phyloP scores from a whole-genome alignment of 53 echinoderm and acorn worm species.

The Stichopus horrens region DNA sequence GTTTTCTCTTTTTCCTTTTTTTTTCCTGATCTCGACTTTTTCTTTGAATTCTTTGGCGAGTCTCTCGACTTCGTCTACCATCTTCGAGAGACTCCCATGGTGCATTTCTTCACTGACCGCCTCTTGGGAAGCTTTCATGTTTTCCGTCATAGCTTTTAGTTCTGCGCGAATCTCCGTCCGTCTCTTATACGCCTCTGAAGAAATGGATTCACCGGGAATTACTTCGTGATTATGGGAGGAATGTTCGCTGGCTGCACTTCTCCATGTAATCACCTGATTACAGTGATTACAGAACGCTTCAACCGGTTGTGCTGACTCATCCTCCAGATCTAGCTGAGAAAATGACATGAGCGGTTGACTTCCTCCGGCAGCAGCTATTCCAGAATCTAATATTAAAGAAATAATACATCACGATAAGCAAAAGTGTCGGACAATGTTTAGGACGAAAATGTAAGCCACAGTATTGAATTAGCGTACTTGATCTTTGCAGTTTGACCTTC shows the following conservation, averaged over 20 bases:
- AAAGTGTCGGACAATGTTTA: no score
- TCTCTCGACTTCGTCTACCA: constrained; percentile 26
- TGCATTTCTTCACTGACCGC: neutral
- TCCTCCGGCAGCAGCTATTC: constrained; percentile 13
- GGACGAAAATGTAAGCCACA: no score
- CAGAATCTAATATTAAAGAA: constrained; percentile 21
- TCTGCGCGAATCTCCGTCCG: neutral
- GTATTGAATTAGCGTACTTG: no score
- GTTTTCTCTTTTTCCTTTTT: no score
- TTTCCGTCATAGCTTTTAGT: neutral
- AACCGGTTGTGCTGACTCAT: neutral
- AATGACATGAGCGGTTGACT: neutral
- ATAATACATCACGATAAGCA: neutral
- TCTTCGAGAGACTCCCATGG: neutral
- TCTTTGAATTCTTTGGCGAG: constrained; percentile 14
- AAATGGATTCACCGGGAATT: neutral
- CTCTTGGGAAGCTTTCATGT: neutral
- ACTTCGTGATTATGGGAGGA: constrained; percentile 21
- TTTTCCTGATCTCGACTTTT: constrained; percentile 27
- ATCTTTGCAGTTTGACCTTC: no score
- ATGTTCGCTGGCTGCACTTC: constrained; percentile 23
- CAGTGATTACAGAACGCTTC: constrained; percentile 38
- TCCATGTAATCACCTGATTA: constrained; percentile 17
- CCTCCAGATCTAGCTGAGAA: constrained; percentile 5
- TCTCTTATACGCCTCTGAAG: neutral